Base-by-base conservation (phyloP, 2,888 invertebrate genomes). In the Gisinianus flammeolus region DNA sequence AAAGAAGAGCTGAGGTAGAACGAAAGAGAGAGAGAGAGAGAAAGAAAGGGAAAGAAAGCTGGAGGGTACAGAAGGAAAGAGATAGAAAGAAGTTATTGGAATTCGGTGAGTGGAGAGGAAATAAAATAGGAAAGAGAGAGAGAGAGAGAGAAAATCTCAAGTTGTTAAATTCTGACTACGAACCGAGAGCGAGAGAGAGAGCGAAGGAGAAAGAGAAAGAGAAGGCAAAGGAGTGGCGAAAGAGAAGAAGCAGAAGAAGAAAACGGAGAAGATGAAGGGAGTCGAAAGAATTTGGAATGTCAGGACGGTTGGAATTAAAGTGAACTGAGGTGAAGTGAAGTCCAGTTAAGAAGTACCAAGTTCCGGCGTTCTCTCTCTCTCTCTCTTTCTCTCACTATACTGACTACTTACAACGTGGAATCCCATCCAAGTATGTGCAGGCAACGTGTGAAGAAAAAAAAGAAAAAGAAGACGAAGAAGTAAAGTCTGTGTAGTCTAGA, bases 291-390 rank as follows among this genome's bases (percentile, higher is more conserved):
- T 62, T 62, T 28, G 62, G 26, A 12, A 62, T 62, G 62, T 62
- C 62, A 62, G 62, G 62, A 62, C 62, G 26, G n/a, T 28, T 28
- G 62, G 28, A 62, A 62, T 62, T 62, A 62, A 62, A 62, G 62
- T 62, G 62, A 62, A 26, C 62, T 62, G 62, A 62, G 62, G 62
- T 62, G 62, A 58, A 58, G 58, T 58, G 58, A 62, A 62, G 62
- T 62, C 62, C 62, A 62, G 62, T 62, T 62, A 22, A 62, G 26
- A 62, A 22, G 26, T 28, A 62, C 26, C 12, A 10, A 58, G 22
- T 58, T n/a, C 22, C n/a, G 24, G 58, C 19, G 22, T 58, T 56
- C n/a, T n/a, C 16, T 44, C 19, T 44, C 44, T 44, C 44, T 44
- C 44, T 44, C 44, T 16, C 6, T 44, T 19, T 19, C 8, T 35